Percentiles rank a stretch among this genome's conserved stretches.
These are phyloP conservation scores for Gadopsis marmoratus DNA, from an alignment of 2,797 vertebrate genomes.

Conservation along the genomic window DNA sequence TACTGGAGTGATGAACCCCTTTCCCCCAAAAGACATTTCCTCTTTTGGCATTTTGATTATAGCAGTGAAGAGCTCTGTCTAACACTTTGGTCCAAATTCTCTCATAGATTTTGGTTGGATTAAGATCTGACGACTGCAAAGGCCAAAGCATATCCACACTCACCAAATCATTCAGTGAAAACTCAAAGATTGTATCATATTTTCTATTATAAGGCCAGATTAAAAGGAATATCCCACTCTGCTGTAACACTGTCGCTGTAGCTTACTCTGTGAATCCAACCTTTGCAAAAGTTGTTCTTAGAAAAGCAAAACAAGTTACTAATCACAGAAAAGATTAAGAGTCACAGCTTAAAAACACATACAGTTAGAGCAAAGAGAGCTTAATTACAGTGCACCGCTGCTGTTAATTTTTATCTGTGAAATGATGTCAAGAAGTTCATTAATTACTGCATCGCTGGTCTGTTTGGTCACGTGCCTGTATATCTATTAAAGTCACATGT, in stretches of 20 bases:
- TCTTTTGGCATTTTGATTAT: background rate
- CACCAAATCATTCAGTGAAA: background rate
- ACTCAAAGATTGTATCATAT: background rate
- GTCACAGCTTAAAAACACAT: slow-evolving; percentile 5
- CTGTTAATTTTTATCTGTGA: slow-evolving; percentile 3
- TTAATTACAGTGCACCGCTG: background rate
- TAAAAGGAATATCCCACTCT: background rate
- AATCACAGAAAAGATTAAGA: background rate
- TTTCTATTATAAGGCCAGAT: background rate
- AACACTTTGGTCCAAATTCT: background rate
- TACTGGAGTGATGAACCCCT: background rate
- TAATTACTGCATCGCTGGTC: background rate
- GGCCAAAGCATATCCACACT: too few relatives aligned
- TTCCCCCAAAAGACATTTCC: background rate
- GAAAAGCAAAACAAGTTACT: background rate
- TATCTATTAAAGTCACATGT: background rate
- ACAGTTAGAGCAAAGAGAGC: background rate
- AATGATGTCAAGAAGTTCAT: slow-evolving; percentile 9
- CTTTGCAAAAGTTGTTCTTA: background rate
- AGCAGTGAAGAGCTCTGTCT: background rate
- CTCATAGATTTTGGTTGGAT: background rate
- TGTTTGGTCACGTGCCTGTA: background rate
- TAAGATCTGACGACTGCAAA: too few relatives aligned
- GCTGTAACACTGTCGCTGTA: background rate
- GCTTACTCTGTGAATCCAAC: background rate